These are phyloP conservation scores for Cacatua alba DNA, from an alignment of 2,113 vertebrate species.

Conservation along the genomic window DNA sequence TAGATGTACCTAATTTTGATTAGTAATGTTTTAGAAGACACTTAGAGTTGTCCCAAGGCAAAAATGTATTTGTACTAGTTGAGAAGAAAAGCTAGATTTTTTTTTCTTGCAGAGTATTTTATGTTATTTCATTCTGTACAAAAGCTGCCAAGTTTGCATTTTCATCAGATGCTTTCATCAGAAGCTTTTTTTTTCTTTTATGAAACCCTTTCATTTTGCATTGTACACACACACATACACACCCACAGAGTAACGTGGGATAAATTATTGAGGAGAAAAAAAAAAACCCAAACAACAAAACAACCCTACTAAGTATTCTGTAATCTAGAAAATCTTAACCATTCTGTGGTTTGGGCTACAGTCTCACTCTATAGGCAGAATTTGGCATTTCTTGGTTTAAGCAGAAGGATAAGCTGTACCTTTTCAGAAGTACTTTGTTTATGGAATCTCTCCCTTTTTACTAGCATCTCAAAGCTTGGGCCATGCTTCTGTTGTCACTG, in stretches of 20 bases:
- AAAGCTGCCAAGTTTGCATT: neutral
- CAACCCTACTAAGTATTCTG: neutral
- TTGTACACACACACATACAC: neutral
- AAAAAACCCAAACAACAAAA: neutral
- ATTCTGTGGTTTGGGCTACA: neutral
- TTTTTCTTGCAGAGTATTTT: neutral
- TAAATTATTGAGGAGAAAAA: neutral
- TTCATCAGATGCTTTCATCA: neutral
- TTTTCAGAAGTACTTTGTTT: neutral
- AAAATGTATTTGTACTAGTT: neutral
- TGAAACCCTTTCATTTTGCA: neutral
- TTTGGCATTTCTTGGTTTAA: neutral
- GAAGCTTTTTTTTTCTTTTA: neutral
- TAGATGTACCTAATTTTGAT: neutral
- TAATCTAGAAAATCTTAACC: neutral
- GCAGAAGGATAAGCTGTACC: neutral
- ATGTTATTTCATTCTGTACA: neutral
- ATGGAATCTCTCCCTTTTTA: neutral
- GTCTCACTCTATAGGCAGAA: neutral
- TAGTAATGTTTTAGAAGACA: neutral
- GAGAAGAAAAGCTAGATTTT: neutral
- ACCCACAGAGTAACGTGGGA: neutral
- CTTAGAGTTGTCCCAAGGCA: neutral
- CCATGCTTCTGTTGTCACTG: neutral
- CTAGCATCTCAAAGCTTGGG: neutral